Base-by-base conservation (phyloP, 2,888 invertebrate species). In the Chymomyza fuscimana region DNA sequence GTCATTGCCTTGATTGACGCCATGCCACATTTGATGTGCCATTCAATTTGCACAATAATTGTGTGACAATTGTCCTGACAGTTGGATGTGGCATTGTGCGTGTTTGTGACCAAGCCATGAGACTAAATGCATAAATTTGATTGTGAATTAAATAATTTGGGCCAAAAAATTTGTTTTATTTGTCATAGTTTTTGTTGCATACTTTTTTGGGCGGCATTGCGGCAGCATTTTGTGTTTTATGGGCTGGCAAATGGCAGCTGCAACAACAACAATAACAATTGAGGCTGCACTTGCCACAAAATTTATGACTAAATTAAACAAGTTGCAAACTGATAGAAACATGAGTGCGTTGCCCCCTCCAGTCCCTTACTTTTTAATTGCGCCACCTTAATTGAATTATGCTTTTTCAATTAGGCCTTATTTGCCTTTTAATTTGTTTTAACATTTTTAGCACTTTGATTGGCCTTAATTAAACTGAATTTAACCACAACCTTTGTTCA, bases 81-180 rank as follows among this genome's bases (percentile, higher is more conserved):
- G 51, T 5, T n/a, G 52, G 59, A 10, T n/a, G 32, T 32, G 15
- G 22, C 25, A 15, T 56, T 36, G 60, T 63, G 25, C 25, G 50
- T 61, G 69, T 58, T 54, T 54, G 59, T 66, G 66, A 25, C 12
- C 10, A 52, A 78, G 72, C 83, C 87, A 86, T 80, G 82, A 74
- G 80, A 80, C 80, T 83, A 78, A 87, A 87, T 84, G 81, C 86
- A 74, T 77, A 87, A 86, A 87, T 87, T 87, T 87, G 84, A 56
- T 76, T 84, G 77, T 76, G 76, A 83, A 87, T 85, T 87, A 78
- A 87, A 86, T 84, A 83, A 81, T 74, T 22, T 22, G 7, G 15
- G 73, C 72, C 77, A 80, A 58, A 59, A 46, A 65, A 51, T 50
- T 50, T 46, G 51, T 36, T 61, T 66, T 81, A 86, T 82, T 87